Evolutionary conservation across 2,888 invertebrate genomes (phyloP).

Genomic region (Drosophila affinis): DNA sequence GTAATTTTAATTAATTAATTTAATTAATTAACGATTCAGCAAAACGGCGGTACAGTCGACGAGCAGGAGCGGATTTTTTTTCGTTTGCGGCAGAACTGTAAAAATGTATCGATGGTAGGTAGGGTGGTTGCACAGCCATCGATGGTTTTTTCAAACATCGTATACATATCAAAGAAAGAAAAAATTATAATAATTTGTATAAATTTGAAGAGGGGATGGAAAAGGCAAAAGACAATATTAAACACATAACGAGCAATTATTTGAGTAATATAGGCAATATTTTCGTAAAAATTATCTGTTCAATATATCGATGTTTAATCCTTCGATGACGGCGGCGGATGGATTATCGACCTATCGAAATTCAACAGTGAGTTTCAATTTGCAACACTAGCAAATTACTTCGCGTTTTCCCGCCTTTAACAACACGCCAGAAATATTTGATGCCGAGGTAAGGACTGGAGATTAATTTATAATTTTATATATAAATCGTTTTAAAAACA

Average conservation of each 20-base stretch:
- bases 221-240: too few species aligned
- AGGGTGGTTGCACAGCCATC: not conserved
- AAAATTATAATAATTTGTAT: too few species aligned
- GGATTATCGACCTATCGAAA: not conserved
- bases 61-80: constrained; percentile 57
- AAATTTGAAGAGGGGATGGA: too few species aligned
- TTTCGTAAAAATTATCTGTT: too few species aligned
- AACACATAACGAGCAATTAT: too few species aligned
- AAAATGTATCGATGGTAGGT: constrained; percentile 10
- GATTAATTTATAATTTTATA: constrained; percentile 70
- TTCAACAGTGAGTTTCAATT: not conserved
- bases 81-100: constrained; percentile 28
- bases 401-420: constrained; percentile 61
- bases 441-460: constrained; percentile 75
- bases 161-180: too few species aligned
- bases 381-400: constrained; percentile 26
- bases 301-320: too few species aligned
- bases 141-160: too few species aligned
- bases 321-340: too few species aligned
- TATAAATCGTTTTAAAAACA: constrained; percentile 60
- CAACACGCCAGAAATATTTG: constrained; percentile 69
- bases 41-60: constrained; percentile 67
- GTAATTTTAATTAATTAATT: not conserved
- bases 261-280: too few species aligned
- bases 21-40: constrained; percentile 33